These are phyloP conservation scores for Colius striatus DNA, from an alignment of 2,113 vertebrate genomes.

Conservation along the genomic window DNA sequence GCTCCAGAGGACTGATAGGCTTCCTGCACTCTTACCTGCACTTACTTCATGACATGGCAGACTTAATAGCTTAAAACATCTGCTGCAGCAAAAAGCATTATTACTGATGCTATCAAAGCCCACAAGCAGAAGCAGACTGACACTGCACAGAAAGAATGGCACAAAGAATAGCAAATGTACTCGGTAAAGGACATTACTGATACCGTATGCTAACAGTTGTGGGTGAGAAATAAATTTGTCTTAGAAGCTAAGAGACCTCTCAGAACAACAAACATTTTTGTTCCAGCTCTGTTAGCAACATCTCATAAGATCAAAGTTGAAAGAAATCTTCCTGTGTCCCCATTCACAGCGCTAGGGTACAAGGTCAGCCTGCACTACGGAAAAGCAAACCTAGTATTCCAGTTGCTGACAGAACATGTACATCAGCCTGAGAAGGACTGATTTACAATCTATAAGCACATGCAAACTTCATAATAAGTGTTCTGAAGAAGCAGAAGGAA, in stretches of 20 bases:
- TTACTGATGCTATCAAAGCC: neutral
- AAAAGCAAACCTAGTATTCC: neutral
- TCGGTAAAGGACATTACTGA: neutral
- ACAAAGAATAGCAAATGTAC: neutral
- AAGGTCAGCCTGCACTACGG: fast-evolving
- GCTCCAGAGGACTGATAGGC: neutral
- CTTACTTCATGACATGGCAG: neutral
- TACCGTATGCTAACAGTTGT: too few species aligned
- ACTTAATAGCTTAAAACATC: neutral
- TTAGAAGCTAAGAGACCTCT: neutral
- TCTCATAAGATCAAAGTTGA: neutral
- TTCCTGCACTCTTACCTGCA: neutral
- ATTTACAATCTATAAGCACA: neutral
- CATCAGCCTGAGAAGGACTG: neutral
- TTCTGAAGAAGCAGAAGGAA: neutral
- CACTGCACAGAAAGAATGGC: neutral
- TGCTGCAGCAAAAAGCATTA: neutral
- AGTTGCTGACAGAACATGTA: neutral
- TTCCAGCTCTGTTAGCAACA: neutral
- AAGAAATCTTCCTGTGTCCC: neutral
- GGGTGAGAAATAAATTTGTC: neutral
- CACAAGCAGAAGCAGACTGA: neutral
- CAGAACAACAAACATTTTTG: neutral
- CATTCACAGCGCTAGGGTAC: neutral
- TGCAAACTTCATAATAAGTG: fast-evolving